phyloP scores from a whole-genome alignment of 1,140 invertebrate species.

The Hycleus cichorii region DNA sequence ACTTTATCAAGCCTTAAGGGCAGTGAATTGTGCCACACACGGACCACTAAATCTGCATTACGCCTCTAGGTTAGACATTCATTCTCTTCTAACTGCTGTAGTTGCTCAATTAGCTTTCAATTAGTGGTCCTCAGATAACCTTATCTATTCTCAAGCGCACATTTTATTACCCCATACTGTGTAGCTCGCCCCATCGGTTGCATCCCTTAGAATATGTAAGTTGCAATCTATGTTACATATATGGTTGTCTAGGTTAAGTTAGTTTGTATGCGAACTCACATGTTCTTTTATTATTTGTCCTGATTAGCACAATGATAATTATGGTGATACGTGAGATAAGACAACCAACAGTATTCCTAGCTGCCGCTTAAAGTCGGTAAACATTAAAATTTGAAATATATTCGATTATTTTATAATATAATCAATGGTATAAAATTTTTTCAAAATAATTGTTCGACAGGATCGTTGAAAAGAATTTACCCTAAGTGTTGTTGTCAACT shows the following conservation, averaged over 20 bases:
- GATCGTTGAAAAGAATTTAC: too few relatives aligned
- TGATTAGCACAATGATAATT: slow-evolving; percentile 26
- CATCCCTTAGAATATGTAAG: slow-evolving; percentile 14
- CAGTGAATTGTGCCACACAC: slow-evolving; percentile 31
- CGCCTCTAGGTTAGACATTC: slow-evolving; percentile 25
- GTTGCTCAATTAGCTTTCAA: slow-evolving; percentile 41
- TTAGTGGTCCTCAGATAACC: slow-evolving; percentile 36
- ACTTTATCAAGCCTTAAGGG: slow-evolving; percentile 33
- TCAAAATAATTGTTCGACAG: too few relatives aligned
- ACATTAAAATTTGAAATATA: not conserved
- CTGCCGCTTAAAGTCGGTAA: not conserved
- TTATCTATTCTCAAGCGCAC: slow-evolving; percentile 34
- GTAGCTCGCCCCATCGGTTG: slow-evolving; percentile 1
- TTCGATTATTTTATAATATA: too few relatives aligned
- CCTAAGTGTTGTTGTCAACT: not conserved
- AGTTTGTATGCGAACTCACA: slow-evolving; percentile 23
- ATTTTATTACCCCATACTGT: slow-evolving; percentile 22
- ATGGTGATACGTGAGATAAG: slow-evolving; percentile 26
- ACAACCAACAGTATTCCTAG: not conserved
- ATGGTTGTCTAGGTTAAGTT: slow-evolving; percentile 8
- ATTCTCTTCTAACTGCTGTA: slow-evolving; percentile 32
- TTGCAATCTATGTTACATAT: slow-evolving; percentile 4
- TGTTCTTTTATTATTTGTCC: slow-evolving; percentile 28
- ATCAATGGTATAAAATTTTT: too few relatives aligned
- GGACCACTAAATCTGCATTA: slow-evolving; percentile 35